phyloP scores from a whole-genome alignment of 2,797 vertebrate genomes.

The Mastacembelus armatus region DNA sequence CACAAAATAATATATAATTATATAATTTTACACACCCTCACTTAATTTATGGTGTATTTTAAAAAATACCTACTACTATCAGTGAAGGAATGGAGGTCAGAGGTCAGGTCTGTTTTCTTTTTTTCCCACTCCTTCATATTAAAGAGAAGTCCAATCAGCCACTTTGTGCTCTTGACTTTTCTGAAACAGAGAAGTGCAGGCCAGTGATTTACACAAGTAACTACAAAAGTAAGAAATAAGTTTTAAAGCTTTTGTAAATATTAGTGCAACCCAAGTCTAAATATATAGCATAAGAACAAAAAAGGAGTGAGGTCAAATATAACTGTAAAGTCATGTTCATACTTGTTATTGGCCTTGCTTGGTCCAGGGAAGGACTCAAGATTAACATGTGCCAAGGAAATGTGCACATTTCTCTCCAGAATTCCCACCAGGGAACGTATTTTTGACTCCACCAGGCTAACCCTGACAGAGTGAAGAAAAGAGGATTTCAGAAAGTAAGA shows the following conservation, averaged over 20 bases:
- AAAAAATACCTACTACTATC: conserved; percentile 77
- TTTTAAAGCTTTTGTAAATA: no score
- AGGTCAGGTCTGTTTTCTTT: conserved; percentile 89
- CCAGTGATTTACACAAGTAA: neutral
- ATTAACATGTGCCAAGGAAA: conserved; percentile 89
- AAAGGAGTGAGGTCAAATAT: neutral
- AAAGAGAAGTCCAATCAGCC: conserved; percentile 92
- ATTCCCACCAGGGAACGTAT: conserved; percentile 90
- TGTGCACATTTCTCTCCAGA: conserved; percentile 90
- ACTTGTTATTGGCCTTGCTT: conserved; percentile 86
- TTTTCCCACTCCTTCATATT: conserved; percentile 91
- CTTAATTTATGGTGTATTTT: neutral
- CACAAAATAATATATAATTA: neutral
- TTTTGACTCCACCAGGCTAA: conserved; percentile 93
- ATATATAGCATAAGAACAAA: neutral
- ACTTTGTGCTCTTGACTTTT: conserved; percentile 90
- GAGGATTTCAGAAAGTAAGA: conserved; percentile 2
- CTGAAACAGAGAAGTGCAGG: conserved; percentile 64
- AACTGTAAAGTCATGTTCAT: conserved; percentile 61
- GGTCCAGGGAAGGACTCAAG: conserved; percentile 88
- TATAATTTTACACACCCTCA: neutral
- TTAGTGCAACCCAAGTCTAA: no score
- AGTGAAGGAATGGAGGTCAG: conserved; percentile 90
- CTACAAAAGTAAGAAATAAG: neutral
- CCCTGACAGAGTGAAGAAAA: conserved; percentile 73